Base-by-base conservation (phyloP, 2,888 invertebrate species). In the Aromia moschata region DNA sequence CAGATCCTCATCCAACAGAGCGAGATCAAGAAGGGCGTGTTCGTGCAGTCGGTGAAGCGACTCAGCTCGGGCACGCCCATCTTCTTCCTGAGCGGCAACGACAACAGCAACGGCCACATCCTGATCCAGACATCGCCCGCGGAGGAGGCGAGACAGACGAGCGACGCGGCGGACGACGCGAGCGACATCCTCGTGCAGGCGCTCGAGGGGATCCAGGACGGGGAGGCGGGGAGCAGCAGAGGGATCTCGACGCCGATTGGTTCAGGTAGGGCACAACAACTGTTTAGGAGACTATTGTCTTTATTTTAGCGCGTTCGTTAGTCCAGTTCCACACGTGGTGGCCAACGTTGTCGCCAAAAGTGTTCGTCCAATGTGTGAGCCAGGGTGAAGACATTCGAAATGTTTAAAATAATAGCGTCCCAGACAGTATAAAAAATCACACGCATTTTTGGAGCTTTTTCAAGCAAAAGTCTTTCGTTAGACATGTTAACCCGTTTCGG, bases 41-140 rank as follows among this genome's bases (percentile, higher is more conserved):
- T 80, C 36, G 70, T 81, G 56, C 81, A 81, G 58, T 78, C 79
- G 57, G 77, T 80, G 33, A 80, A 80, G 68, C 70, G 80, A 53
- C 56, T 77, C 71, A 53, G 74, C 57, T 64, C 31, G 25, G 77
- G 77, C 25, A 75, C 78, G 36, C 80, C 80, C 45, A 80, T 81
- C 54, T 74, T 80, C 30, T 67, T 81, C 53, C 69, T 80, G 55
- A 76, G 77, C 67, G 76, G 77, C 30, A 75, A 74, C 59, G 79
- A 79, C 62, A 75, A 70, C 55, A 73, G 75, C 59, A 77, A 78
- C 65, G 79, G 71, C 17, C 73, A 73, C 30, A 63, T 73, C 25
- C 62, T 73, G 36, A 79, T 80, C 52, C 80, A 80, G 59, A 74
- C 79, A 36, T 68, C 75, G 17, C 63, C 72, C 17, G 69, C 71